phyloP scores from a whole-genome alignment of 2,888 invertebrate species.

The Acronicta leporina region DNA sequence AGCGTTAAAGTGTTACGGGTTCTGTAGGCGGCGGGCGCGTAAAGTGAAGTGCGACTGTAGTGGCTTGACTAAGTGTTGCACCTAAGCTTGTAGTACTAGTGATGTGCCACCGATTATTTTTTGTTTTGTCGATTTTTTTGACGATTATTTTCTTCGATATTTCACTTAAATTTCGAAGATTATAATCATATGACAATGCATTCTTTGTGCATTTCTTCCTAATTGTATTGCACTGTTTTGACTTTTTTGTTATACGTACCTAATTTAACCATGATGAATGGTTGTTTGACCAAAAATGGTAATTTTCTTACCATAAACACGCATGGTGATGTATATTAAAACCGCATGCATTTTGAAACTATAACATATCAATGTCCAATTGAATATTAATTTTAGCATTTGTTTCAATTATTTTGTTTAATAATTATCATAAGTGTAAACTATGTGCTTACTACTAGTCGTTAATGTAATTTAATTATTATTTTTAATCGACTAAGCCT shows the following conservation, averaged over 20 bases:
- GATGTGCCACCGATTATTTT: constrained; percentile 21
- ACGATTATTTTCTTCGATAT: constrained; percentile 32
- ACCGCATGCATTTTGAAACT: constrained; percentile 60
- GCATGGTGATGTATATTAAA: constrained; percentile 53
- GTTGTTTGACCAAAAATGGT: constrained; percentile 59
- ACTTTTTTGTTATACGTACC: constrained; percentile 22
- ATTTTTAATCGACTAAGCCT: constrained; percentile 31
- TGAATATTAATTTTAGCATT: constrained; percentile 26
- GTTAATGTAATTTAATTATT: constrained; percentile 39
- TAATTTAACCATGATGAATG: constrained; percentile 36
- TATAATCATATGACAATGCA: constrained; percentile 46
- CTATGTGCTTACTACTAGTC: constrained; percentile 57
- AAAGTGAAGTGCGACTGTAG: constrained; percentile 76
- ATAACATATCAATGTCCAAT: constrained; percentile 52
- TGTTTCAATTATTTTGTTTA: constrained; percentile 28
- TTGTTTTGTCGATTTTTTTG: constrained; percentile 39
- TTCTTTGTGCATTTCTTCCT: constrained; percentile 46
- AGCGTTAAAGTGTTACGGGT: constrained; percentile 82
- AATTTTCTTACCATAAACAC: constrained; percentile 53
- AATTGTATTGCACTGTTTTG: constrained; percentile 42
- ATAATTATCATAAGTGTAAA: constrained; percentile 28
- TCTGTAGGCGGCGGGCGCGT: constrained; percentile 77
- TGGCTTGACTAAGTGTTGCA: constrained; percentile 75
- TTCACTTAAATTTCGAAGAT: constrained; percentile 23
- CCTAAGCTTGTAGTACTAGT: constrained; percentile 51